These are phyloP conservation scores for Ibycter americanus DNA, from an alignment of 2,797 vertebrate species.

Conservation along the genomic window DNA sequence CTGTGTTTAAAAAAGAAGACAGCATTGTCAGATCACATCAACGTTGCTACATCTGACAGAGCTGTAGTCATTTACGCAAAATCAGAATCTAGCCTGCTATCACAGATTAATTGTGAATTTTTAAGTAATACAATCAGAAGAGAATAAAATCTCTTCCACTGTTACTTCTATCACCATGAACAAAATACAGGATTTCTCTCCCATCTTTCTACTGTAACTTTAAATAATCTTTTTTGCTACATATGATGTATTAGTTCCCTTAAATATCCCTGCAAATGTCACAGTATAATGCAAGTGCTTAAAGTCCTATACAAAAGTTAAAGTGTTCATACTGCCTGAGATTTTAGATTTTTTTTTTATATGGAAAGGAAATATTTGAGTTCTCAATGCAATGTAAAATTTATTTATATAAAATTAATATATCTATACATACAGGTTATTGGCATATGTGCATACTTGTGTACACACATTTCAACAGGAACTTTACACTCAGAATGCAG, in stretches of 20 bases:
- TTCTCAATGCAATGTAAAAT: neutral
- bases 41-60: neutral
- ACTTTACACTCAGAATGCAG: neutral
- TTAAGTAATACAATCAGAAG: neutral
- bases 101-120: slow-evolving; percentile 15
- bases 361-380: neutral
- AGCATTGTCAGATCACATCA: slow-evolving; percentile 18
- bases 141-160: neutral
- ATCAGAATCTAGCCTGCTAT: neutral
- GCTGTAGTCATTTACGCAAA: neutral
- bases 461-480: neutral
- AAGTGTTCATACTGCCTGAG: neutral
- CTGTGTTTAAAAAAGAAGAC: slow-evolving; percentile 13
- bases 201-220: neutral
- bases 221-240: neutral
- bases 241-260: neutral
- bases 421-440: neutral
- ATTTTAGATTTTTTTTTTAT: neutral
- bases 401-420: neutral
- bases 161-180: neutral
- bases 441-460: neutral
- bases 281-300: neutral
- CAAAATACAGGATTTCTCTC: neutral
- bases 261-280: slow-evolving; percentile 23
- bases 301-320: neutral